Evolutionary conservation across 2,888 invertebrate species (phyloP).

Genomic region (Drosophila cracens): DNA sequence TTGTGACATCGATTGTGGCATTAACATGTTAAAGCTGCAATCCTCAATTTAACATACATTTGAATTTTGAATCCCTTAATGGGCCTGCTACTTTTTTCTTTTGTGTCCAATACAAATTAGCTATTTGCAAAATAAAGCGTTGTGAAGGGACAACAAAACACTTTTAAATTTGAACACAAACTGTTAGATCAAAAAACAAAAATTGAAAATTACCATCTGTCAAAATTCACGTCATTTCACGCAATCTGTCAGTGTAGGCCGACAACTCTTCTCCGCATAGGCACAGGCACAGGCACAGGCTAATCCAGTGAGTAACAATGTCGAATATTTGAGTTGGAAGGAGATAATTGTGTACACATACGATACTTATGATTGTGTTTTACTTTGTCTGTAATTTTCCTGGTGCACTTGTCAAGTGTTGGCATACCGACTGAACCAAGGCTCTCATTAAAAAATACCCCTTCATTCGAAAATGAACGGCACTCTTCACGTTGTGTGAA

Average conservation of each 20-base stretch:
- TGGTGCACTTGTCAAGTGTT: conserved; percentile 77
- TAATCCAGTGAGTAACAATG: conserved; percentile 56
- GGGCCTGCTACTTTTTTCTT: conserved; percentile 45
- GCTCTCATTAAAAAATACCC: conserved; percentile 71
- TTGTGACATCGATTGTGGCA: conserved; percentile 79
- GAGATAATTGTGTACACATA: conserved; percentile 58
- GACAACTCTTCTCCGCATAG: conserved; percentile 39
- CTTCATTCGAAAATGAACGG: conserved; percentile 35
- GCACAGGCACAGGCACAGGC: conserved; percentile 40
- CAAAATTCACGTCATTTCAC: conserved; percentile 81
- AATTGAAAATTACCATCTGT: conserved; percentile 83
- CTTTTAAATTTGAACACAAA: conserved; percentile 72
- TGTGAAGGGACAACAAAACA: conserved; percentile 75
- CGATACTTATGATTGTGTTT: conserved; percentile 57
- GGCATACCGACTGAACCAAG: conserved; percentile 65
- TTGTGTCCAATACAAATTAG: conserved; percentile 72
- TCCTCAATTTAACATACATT: conserved; percentile 40
- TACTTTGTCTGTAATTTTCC: conserved; percentile 48
- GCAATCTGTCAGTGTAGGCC: conserved; percentile 56
- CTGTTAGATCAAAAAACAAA: conserved; percentile 82
- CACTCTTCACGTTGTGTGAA: conserved; percentile 8
- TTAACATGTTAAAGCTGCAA: conserved; percentile 58
- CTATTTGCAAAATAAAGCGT: conserved; percentile 68
- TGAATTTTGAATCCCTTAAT: conserved; percentile 56
- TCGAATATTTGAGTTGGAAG: conserved; percentile 45